A percentile compares a stretch with the other conserved stretches of the same genome.
These are phyloP conservation scores for Ashinkailepas kermadecensis DNA, from an alignment of 2,888 invertebrate species.

Conservation along the genomic window DNA sequence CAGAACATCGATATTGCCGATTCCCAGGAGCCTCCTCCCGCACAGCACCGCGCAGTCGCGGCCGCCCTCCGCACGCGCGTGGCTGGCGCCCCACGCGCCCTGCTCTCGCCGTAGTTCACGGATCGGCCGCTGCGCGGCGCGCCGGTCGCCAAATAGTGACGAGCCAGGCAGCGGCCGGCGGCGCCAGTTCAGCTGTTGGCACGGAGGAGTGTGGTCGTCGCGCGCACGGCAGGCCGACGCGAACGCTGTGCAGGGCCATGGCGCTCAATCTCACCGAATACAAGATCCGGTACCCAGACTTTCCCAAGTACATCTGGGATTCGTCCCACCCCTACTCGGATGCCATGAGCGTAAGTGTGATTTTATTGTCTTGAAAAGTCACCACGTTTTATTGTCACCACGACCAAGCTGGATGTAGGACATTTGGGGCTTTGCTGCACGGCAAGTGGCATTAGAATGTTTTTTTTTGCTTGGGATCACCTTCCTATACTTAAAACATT, in stretches of 20 bases:
- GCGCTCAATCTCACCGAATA: constrained; percentile 2
- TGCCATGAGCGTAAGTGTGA: background rate
- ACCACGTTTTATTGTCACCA: too few relatives aligned
- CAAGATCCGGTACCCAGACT: constrained; percentile 10
- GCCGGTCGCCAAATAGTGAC: background rate
- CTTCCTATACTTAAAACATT: too few relatives aligned
- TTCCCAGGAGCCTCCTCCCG: background rate
- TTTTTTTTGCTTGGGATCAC: too few relatives aligned
- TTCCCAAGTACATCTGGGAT: constrained; percentile 9
- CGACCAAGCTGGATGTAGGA: too few relatives aligned
- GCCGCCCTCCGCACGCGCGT: background rate
- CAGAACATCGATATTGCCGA: too few relatives aligned
- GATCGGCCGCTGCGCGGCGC: background rate
- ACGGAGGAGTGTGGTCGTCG: background rate
- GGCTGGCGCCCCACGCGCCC: background rate
- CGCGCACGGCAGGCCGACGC: background rate
- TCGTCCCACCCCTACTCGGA: background rate
- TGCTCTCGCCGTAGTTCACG: background rate
- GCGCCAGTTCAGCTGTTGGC: background rate
- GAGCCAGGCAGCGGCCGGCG: background rate
- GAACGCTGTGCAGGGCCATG: background rate
- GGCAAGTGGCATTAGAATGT: too few relatives aligned
- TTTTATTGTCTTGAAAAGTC: too few relatives aligned
- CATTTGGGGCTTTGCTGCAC: too few relatives aligned
- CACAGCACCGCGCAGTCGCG: background rate